Evolutionary conservation across 2,113 vertebrate genomes (phyloP).

Genomic region (Chionomys nivalis): DNA sequence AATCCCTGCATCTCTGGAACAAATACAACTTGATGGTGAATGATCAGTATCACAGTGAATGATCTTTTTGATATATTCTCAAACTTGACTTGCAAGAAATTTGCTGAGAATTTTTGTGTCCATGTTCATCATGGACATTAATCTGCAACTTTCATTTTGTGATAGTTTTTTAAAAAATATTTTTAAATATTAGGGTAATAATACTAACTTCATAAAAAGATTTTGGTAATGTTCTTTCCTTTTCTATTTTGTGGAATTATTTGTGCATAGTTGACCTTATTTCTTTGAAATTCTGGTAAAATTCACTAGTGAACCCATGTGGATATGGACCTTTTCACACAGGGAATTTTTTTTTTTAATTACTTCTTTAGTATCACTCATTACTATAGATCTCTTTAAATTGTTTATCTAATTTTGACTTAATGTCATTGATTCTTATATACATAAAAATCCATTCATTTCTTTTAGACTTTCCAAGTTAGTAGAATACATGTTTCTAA

Average conservation of each 20-base stretch:
- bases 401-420: not conserved
- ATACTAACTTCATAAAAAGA: not conserved
- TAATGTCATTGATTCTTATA: not conserved
- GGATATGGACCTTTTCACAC: not conserved
- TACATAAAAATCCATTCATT: not conserved
- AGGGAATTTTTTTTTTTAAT: not conserved
- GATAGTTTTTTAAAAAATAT: not conserved
- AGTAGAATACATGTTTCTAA: not conserved
- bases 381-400: not conserved
- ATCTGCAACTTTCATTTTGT: not conserved
- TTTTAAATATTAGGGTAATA: not conserved
- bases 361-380: too few species aligned
- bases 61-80: not conserved
- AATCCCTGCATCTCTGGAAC: not conserved
- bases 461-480: not conserved
- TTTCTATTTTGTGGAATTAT: not conserved
- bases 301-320: not conserved
- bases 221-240: not conserved
- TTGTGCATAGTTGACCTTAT: not conserved
- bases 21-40: not conserved
- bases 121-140: not conserved
- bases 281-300: not conserved
- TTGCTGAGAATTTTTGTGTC: not conserved
- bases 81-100: not conserved
- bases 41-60: not conserved